phyloP scores from a whole-genome alignment of 2,113 vertebrate genomes.

The Eudyptes chrysolophus region DNA sequence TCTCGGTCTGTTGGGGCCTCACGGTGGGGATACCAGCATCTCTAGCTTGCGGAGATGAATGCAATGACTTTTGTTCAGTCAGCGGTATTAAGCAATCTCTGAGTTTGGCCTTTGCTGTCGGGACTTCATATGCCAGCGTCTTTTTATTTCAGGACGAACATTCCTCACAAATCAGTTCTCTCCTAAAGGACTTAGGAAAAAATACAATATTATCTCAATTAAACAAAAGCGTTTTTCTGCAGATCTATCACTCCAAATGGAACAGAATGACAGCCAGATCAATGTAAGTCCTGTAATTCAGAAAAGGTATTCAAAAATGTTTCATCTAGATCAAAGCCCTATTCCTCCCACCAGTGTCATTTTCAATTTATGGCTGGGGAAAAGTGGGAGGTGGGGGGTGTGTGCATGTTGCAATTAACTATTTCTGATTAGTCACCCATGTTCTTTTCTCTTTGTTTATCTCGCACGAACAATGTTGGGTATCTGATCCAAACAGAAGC shows the following conservation, averaged over 20 bases:
- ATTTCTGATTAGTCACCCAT: neutral
- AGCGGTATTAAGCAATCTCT: neutral
- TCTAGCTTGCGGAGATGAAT: neutral
- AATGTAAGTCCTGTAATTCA: neutral
- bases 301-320: neutral
- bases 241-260: neutral
- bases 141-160: neutral
- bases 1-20: neutral
- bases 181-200: neutral
- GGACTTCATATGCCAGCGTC: neutral
- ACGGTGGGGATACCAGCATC: neutral
- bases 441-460: neutral
- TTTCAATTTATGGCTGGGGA: neutral
- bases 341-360: neutral
- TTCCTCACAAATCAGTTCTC: neutral
- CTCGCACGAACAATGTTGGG: neutral
- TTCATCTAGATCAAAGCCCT: neutral
- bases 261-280: neutral
- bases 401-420: neutral
- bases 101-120: neutral
- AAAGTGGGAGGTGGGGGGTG: neutral
- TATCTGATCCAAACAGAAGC: neutral
- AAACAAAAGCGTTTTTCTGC: neutral
- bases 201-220: conserved; percentile 46
- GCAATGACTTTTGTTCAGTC: neutral